phyloP scores from a whole-genome alignment of 2,888 invertebrate genomes.

The Lampropteryx suffumata region DNA sequence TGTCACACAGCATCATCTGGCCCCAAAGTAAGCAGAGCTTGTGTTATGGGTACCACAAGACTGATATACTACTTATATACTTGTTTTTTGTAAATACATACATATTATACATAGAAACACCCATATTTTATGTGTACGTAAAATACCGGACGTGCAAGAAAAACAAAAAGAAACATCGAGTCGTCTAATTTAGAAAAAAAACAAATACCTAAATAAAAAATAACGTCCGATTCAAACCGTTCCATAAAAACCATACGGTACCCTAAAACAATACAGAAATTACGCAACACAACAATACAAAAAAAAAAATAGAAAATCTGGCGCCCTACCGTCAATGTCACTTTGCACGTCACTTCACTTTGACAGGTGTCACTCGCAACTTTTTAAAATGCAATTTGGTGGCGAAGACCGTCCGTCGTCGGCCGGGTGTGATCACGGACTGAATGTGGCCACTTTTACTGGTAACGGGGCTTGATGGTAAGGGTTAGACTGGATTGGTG shows the following conservation, averaged over 20 bases:
- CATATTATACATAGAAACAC: no score
- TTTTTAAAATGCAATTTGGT: conserved; percentile 16
- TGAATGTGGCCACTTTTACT: conserved; percentile 19
- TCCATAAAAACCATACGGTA: conserved; percentile 19
- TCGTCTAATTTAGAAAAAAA: no score
- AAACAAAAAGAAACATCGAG: no score
- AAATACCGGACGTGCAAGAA: no score
- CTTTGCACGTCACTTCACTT: conserved; percentile 30
- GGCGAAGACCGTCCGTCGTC: conserved; percentile 15
- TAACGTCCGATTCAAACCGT: no score
- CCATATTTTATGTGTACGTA: no score
- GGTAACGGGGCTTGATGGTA: conserved; percentile 9
- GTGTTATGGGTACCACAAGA: no score
- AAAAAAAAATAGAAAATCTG: conserved; percentile 12
- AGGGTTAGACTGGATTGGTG: conserved; percentile 23
- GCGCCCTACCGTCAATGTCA: conserved; percentile 29
- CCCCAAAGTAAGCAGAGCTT: no score
- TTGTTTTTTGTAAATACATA: no score
- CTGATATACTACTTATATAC: no score
- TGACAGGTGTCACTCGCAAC: conserved; percentile 32
- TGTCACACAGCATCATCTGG: no score
- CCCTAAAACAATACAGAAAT: conserved; percentile 32
- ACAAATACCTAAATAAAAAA: no score
- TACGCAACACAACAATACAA: conserved; percentile 23
- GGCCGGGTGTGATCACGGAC: conserved; percentile 17